Percentiles rank a stretch among this genome's conserved stretches.
phyloP scores from a whole-genome alignment of 2,797 vertebrate species.

The Melanotaenia maccullochi region DNA sequence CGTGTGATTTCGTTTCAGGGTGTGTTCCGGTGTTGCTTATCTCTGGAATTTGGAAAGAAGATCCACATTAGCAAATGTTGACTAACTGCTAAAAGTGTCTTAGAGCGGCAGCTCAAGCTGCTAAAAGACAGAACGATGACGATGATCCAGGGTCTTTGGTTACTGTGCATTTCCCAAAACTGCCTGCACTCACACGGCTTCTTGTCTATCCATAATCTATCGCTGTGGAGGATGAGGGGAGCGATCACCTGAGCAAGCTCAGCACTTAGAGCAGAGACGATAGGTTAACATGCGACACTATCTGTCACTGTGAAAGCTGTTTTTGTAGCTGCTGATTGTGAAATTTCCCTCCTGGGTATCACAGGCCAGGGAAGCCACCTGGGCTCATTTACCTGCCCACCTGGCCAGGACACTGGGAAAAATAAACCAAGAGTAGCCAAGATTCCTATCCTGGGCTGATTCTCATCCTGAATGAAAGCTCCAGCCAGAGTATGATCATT shows the following conservation, averaged over 20 bases:
- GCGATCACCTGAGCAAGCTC: constrained; percentile 35
- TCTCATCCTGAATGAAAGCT: constrained; percentile 18
- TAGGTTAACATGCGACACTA: constrained; percentile 48
- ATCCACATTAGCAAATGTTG: constrained; percentile 71
- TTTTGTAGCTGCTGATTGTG: constrained; percentile 16
- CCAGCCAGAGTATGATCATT: constrained; percentile 7
- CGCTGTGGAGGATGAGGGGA: constrained; percentile 31
- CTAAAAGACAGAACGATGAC: constrained; percentile 38
- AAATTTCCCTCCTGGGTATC: constrained; percentile 39
- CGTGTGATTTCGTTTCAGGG: constrained; percentile 80
- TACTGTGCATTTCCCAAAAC: constrained; percentile 62
- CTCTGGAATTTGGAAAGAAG: constrained; percentile 80
- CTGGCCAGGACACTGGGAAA: constrained; percentile 45
- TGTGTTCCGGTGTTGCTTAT: constrained; percentile 78
- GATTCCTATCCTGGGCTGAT: constrained; percentile 11
- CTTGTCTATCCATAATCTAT: constrained; percentile 52
- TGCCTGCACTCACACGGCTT: constrained; percentile 44
- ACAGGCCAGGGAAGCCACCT: constrained; percentile 49
- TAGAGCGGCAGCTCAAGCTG: constrained; percentile 43
- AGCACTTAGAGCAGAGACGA: constrained; percentile 43
- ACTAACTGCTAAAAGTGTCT: constrained; percentile 62
- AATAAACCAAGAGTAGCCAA: constrained; percentile 33
- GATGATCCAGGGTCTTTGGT: constrained; percentile 54
- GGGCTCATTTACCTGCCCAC: constrained; percentile 59
- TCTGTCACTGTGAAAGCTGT: constrained; percentile 37